Evolutionary conservation across 1,140 invertebrate genomes (phyloP).

Genomic region (Whitmania pigra): DNA sequence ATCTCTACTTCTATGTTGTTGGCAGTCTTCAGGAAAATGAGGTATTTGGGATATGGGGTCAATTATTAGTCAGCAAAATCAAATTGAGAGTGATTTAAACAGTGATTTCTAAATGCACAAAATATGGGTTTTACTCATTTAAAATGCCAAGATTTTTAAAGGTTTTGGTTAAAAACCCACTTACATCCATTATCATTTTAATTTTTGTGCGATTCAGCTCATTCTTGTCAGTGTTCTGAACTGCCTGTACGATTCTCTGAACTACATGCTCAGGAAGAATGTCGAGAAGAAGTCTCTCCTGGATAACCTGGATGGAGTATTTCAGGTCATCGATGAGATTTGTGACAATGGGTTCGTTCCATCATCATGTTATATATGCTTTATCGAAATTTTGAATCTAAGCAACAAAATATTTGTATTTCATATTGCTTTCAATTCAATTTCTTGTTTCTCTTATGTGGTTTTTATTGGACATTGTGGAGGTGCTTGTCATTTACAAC

Average conservation of each 20-base stretch:
- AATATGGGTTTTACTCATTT: too few species aligned
- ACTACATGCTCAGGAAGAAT: constrained; percentile 83
- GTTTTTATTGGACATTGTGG: too few species aligned
- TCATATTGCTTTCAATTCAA: too few species aligned
- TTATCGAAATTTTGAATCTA: too few species aligned
- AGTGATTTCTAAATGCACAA: background rate
- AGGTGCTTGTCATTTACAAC: too few species aligned
- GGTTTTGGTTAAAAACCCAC: too few species aligned
- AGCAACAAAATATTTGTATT: too few species aligned
- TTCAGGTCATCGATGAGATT: constrained; percentile 94
- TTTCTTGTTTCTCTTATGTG: too few species aligned
- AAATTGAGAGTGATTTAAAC: too few species aligned
- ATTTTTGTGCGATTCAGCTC: constrained; percentile 48
- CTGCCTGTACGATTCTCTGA: constrained; percentile 87
- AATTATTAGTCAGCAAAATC: too few species aligned
- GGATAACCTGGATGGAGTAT: constrained; percentile 86
- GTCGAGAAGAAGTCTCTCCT: constrained; percentile 85
- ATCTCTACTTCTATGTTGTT: constrained; percentile 97
- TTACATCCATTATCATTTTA: too few species aligned
- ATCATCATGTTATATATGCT: background rate
- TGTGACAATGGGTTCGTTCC: constrained; percentile 82
- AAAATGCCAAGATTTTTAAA: too few species aligned
- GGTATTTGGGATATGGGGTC: constrained; percentile 48
- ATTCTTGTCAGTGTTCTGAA: constrained; percentile 87
- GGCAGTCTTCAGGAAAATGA: constrained; percentile 89